Evolutionary conservation across 2,797 vertebrate genomes (phyloP).

Genomic region (Picus viridis): DNA sequence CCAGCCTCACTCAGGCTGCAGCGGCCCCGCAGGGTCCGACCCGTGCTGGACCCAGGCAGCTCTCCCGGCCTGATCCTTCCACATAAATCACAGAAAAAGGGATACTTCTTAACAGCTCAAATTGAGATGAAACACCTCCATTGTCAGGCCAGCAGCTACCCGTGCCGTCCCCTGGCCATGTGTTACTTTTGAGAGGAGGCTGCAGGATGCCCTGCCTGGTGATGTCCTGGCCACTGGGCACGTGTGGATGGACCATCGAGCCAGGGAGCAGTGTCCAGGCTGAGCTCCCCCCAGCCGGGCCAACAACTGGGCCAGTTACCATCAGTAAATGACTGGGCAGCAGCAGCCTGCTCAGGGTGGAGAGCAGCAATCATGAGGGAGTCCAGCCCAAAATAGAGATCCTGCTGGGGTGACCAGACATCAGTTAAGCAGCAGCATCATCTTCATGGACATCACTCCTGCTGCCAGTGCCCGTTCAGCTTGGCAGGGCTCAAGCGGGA

Average conservation of each 20-base stretch:
- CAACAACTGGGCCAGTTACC: not conserved
- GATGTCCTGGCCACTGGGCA: fast-evolving
- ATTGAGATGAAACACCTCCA: conserved; percentile 87
- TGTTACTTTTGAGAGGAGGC: conserved; percentile 52
- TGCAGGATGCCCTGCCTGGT: fast-evolving
- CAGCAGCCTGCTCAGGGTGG: not conserved
- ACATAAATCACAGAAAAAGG: conserved; percentile 85
- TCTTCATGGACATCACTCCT: not conserved
- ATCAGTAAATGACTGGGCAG: conserved; percentile 4
- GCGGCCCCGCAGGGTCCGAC: conserved; percentile 22
- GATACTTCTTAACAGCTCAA: conserved; percentile 86
- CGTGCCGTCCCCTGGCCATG: conserved; percentile 76
- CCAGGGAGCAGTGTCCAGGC: not conserved
- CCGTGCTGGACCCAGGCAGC: not conserved
- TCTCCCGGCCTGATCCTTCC: conserved; percentile 57
- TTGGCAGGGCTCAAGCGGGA: not conserved
- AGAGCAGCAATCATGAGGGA: not conserved
- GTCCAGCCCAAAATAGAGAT: not conserved
- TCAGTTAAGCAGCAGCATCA: not conserved
- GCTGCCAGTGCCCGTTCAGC: fast-evolving
- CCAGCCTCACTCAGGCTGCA: not conserved
- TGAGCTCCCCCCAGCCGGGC: not conserved
- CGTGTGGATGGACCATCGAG: fast-evolving
- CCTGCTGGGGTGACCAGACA: not conserved
- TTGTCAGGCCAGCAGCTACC: conserved; percentile 83